These are phyloP conservation scores for Premnoplex brunnescens DNA, from an alignment of 2,797 vertebrate species.

Conservation along the genomic window DNA sequence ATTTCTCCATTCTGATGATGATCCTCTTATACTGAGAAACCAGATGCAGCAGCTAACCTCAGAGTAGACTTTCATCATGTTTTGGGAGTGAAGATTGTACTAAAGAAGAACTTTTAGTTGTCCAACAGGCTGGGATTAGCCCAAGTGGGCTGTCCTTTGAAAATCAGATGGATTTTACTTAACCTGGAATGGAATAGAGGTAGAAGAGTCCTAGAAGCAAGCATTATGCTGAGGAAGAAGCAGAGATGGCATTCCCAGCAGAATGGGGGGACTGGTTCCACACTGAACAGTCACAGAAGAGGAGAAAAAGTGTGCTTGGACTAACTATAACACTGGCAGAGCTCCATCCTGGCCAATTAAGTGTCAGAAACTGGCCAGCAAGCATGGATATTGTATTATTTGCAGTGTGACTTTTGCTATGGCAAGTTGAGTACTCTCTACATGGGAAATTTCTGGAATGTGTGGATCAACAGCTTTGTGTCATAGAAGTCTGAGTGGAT, in stretches of 20 bases:
- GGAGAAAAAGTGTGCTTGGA: not conserved
- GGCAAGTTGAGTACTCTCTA: not conserved
- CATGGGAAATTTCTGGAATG: not conserved
- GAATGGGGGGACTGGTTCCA: not conserved
- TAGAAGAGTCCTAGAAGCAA: not conserved
- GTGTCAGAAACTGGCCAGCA: not conserved
- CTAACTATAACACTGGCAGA: not conserved
- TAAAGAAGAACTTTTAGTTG: not conserved
- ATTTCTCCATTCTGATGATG: not conserved
- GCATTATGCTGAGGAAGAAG: not conserved
- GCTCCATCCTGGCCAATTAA: not conserved
- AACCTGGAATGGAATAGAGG: not conserved
- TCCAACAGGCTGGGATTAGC: not conserved
- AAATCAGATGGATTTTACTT: not conserved
- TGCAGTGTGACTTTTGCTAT: not conserved
- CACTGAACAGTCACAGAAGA: accelerated
- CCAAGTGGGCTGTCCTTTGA: not conserved
- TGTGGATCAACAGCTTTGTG: not conserved
- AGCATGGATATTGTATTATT: not conserved
- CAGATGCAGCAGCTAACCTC: not conserved
- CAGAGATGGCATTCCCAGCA: not conserved
- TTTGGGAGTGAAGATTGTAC: not conserved
- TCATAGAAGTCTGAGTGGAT: not conserved
- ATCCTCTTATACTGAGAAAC: not conserved
- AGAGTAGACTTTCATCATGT: not conserved